Conservation (phyloP, 35 echinoderm and acorn worm genomes). For the Diadema setosum region DNA sequence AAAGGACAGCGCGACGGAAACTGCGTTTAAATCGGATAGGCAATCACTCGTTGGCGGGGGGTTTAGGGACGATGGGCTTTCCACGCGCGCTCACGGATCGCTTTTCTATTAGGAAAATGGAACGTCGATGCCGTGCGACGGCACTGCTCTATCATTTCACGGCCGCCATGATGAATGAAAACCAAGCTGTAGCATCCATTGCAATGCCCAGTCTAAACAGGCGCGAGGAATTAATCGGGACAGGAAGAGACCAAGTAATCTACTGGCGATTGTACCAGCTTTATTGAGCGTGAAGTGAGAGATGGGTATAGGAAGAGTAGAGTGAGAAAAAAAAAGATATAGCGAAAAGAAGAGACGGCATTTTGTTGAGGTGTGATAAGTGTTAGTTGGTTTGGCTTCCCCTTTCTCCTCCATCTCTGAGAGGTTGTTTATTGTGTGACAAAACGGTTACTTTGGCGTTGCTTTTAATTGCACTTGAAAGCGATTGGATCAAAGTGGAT, state of each 20-base stretch:
- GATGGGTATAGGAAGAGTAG: neutral
- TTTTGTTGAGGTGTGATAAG: too few species aligned
- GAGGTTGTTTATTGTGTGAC: neutral
- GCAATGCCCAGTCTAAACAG: conserved; percentile 11
- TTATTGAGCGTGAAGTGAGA: neutral
- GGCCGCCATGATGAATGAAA: conserved; percentile 15
- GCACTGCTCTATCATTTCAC: conserved; percentile 5
- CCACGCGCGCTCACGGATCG: neutral
- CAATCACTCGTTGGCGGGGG: conserved; percentile 17
- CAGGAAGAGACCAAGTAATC: neutral
- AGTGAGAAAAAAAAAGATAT: too few species aligned
- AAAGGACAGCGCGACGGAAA: neutral
- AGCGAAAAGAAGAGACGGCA: too few species aligned
- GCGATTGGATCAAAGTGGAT: neutral
- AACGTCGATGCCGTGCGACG: neutral
- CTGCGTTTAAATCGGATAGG: neutral
- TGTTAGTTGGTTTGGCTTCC: too few species aligned
- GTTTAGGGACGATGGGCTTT: neutral
- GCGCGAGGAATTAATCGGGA: neutral
- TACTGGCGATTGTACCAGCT: neutral
- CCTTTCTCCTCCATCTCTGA: too few species aligned
- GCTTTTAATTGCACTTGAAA: conserved; percentile 4
- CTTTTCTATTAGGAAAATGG: conserved; percentile 35
- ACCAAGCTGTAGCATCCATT: conserved; percentile 17
- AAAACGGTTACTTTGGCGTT: neutral